Evolutionary conservation across 1,140 invertebrate genomes (phyloP).

Genomic region (Tenebrio molitor): DNA sequence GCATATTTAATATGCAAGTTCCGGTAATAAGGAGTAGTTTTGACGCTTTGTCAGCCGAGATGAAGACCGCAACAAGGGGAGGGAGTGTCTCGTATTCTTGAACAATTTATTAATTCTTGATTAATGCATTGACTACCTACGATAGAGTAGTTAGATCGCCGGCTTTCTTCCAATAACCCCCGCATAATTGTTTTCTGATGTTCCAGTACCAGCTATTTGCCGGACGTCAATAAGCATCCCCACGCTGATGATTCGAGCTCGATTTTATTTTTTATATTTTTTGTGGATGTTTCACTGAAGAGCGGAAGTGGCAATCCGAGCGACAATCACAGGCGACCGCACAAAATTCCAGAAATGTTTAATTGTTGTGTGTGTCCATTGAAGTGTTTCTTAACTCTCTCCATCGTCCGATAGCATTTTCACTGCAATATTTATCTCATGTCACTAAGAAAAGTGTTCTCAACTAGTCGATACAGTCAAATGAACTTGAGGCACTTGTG

Average conservation of each 20-base stretch:
- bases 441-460: background rate
- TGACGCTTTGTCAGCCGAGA: too few species aligned
- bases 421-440: constrained; percentile 33
- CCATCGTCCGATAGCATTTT: constrained; percentile 44
- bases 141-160: constrained; percentile 37
- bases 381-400: constrained; percentile 51
- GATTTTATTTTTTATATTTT: constrained; percentile 52
- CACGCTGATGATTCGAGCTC: constrained; percentile 61
- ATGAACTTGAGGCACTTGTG: constrained; percentile 18
- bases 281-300: constrained; percentile 52
- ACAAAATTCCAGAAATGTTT: constrained; percentile 47
- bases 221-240: constrained; percentile 73
- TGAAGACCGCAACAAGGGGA: constrained; percentile 20
- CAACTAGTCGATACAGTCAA: constrained; percentile 9
- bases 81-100: constrained; percentile 47
- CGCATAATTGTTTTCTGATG: constrained; percentile 66
- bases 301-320: constrained; percentile 60
- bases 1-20: too few species aligned
- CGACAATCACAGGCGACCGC: constrained; percentile 61
- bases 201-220: constrained; percentile 84
- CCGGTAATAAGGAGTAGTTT: too few species aligned
- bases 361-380: constrained; percentile 49
- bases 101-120: constrained; percentile 1
- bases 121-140: background rate
- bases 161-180: constrained; percentile 44